phyloP scores from a whole-genome alignment of 2,888 invertebrate genomes.

The Microctonus hyperodae region DNA sequence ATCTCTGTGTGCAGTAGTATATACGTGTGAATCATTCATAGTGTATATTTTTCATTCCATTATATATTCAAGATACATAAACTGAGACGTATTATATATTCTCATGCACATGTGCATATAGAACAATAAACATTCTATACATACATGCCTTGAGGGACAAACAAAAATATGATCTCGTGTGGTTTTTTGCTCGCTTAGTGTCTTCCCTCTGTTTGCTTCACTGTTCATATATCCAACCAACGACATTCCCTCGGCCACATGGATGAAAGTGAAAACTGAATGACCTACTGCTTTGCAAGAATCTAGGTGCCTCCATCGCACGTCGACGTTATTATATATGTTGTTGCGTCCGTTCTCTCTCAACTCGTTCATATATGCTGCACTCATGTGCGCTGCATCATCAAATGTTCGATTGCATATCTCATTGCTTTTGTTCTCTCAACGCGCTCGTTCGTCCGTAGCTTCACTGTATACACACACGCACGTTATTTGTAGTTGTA shows the following conservation, averaged over 20 bases:
- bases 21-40: not conserved
- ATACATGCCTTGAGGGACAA: slow-evolving; percentile 14
- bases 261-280: slow-evolving; percentile 61
- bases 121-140: too few relatives aligned
- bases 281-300: slow-evolving; percentile 60
- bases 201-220: not conserved
- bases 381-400: slow-evolving; percentile 5
- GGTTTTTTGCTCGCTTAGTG: slow-evolving; percentile 23
- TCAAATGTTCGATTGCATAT: not conserved
- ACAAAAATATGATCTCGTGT: slow-evolving; percentile 2
- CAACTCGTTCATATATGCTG: slow-evolving; percentile 18
- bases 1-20: not conserved
- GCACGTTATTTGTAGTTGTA: too few relatives aligned
- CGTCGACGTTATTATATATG: slow-evolving; percentile 18
- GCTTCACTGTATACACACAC: too few relatives aligned
- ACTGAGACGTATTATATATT: too few relatives aligned
- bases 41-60: too few relatives aligned
- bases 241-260: slow-evolving; percentile 28
- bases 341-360: slow-evolving; percentile 18
- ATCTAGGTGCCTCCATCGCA: slow-evolving; percentile 54
- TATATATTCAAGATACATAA: too few relatives aligned
- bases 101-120: too few relatives aligned
- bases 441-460: too few relatives aligned
- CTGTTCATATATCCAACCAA: not conserved
- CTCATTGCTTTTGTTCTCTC: not conserved